Conservation (phyloP, 2,888 invertebrate genomes). For the Venustoraphidia nigricollis region DNA sequence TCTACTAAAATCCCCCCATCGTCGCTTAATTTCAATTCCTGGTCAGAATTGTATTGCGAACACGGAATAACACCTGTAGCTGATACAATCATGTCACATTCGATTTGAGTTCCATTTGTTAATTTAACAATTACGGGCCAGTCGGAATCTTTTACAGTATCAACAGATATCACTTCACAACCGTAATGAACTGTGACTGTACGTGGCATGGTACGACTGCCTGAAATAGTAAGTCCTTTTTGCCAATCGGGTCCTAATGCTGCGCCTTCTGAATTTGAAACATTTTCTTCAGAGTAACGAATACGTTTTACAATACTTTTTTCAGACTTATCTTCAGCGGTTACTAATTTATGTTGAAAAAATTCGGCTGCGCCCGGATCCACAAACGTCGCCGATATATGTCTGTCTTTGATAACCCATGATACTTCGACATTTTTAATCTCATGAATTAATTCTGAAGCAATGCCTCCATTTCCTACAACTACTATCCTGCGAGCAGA, state of each 20-base stretch:
- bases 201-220: slow-evolving; percentile 23
- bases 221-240: slow-evolving; percentile 43
- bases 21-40: slow-evolving; percentile 31
- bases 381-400: slow-evolving; percentile 86
- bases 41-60: slow-evolving; percentile 37
- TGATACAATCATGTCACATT: slow-evolving; percentile 84
- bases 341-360: slow-evolving; percentile 40
- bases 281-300: slow-evolving; percentile 46
- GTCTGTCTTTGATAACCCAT: slow-evolving; percentile 88
- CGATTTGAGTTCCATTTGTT: slow-evolving; percentile 51
- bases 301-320: slow-evolving; percentile 39
- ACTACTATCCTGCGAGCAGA: slow-evolving; percentile 59
- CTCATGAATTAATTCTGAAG: slow-evolving; percentile 89
- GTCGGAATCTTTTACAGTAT: slow-evolving; percentile 22
- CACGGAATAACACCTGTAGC: slow-evolving; percentile 85
- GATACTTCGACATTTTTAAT: slow-evolving; percentile 69
- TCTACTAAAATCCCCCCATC: slow-evolving; percentile 82
- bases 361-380: slow-evolving; percentile 94
- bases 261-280: slow-evolving; percentile 50
- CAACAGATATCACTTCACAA: slow-evolving; percentile 32
- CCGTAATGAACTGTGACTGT: slow-evolving; percentile 45
- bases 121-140: slow-evolving; percentile 61
- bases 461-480: slow-evolving; percentile 97
- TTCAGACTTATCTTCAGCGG: slow-evolving; percentile 15
- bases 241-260: slow-evolving; percentile 98